phyloP scores from a whole-genome alignment of 2,797 vertebrate genomes.

The Sparus aurata region DNA sequence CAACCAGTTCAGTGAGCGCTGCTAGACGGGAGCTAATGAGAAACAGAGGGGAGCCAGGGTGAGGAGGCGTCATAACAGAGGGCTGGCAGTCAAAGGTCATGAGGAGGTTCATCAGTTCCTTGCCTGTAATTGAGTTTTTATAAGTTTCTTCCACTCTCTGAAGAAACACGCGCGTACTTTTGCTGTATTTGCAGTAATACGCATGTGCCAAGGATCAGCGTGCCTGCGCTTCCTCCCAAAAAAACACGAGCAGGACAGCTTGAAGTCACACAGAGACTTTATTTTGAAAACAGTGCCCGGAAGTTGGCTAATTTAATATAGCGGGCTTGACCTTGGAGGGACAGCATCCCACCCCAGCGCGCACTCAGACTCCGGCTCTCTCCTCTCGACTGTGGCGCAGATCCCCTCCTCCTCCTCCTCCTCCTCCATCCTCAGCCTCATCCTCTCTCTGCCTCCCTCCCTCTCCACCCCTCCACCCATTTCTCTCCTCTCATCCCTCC shows the following conservation, averaged over 20 bases:
- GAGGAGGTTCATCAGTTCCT: background rate
- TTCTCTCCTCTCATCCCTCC: slow-evolving; percentile 61
- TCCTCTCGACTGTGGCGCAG: slow-evolving; percentile 73
- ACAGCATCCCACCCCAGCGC: slow-evolving; percentile 79
- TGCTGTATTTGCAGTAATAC: background rate
- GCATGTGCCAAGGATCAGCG: rapidly evolving
- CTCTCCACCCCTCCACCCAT: slow-evolving; percentile 48
- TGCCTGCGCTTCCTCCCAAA: background rate
- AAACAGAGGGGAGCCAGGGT: too few species aligned
- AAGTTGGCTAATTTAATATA: background rate
- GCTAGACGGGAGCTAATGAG: background rate
- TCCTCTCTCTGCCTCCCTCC: background rate
- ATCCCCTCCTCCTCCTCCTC: slow-evolving; percentile 46
- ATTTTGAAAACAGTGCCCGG: slow-evolving; percentile 42
- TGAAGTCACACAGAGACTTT: rapidly evolving
- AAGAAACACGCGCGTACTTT: background rate
- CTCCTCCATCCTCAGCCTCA: slow-evolving; percentile 20
- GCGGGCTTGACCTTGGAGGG: slow-evolving; percentile 43
- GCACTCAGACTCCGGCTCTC: slow-evolving; percentile 66
- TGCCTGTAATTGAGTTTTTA: background rate
- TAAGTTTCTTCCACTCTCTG: background rate
- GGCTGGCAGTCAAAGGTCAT: rapidly evolving
- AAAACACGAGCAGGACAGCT: background rate
- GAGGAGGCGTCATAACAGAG: background rate
- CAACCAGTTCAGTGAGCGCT: background rate